Evolutionary conservation across 1,140 invertebrate species (phyloP).

Genomic region (Pseudomyrmex pallidus): DNA sequence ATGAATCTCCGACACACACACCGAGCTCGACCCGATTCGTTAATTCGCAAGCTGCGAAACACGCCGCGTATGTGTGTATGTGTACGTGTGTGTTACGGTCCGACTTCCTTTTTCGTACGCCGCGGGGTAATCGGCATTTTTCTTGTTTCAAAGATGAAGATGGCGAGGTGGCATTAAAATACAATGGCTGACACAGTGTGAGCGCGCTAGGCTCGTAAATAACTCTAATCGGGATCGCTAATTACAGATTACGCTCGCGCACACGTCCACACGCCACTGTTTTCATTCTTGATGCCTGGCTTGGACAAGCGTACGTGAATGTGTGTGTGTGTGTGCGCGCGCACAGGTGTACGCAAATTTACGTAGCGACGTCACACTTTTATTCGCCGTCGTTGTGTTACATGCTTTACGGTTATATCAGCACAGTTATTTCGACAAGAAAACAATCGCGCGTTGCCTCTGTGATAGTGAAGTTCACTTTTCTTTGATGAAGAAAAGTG

Average conservation of each 20-base stretch:
- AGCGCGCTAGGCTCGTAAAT: constrained; percentile 83
- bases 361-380: not conserved
- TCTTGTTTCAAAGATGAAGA: constrained; percentile 67
- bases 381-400: not conserved
- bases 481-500: too few relatives aligned
- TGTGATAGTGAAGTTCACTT: too few relatives aligned
- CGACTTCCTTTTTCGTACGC: constrained; percentile 73
- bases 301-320: constrained; percentile 62
- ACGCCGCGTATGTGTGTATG: constrained; percentile 56
- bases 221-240: constrained; percentile 85
- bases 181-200: constrained; percentile 84
- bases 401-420: not conserved
- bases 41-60: constrained; percentile 72
- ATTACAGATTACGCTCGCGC: constrained; percentile 83
- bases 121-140: constrained; percentile 61
- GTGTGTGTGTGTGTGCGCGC: not conserved
- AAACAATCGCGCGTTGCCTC: too few relatives aligned
- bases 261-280: constrained; percentile 76
- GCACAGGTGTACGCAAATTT: not conserved
- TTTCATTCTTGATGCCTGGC: constrained; percentile 79
- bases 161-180: constrained; percentile 83
- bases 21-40: constrained; percentile 71
- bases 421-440: not conserved
- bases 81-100: constrained; percentile 59
- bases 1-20: constrained; percentile 2